phyloP scores from a whole-genome alignment of 2,113 vertebrate genomes.

The Nothoprocta perdicaria region DNA sequence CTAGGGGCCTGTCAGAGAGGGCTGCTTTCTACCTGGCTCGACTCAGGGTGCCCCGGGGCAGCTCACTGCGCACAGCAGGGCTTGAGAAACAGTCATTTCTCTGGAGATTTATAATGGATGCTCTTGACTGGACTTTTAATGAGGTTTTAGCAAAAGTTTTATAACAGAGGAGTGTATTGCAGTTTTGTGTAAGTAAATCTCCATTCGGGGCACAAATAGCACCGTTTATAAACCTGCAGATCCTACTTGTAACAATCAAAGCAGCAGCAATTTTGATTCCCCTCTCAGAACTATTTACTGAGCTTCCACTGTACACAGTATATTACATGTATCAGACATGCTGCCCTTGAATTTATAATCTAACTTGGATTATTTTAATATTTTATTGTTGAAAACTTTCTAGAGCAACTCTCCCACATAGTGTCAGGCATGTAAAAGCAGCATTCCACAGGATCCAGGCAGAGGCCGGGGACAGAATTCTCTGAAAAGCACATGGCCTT shows the following conservation, averaged over 20 bases:
- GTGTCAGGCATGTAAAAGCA: background rate
- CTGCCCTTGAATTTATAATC: background rate
- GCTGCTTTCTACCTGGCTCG: background rate
- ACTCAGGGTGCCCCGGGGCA: background rate
- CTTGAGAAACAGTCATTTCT: background rate
- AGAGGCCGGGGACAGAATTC: background rate
- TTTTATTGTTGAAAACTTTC: background rate
- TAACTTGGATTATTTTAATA: background rate
- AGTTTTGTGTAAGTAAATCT: background rate
- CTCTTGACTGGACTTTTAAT: slow-evolving; percentile 37
- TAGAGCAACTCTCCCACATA: background rate
- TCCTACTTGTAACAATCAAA: background rate
- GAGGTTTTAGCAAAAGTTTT: slow-evolving; percentile 20
- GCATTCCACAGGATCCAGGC: background rate
- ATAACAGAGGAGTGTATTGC: slow-evolving; percentile 2
- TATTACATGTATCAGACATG: background rate
- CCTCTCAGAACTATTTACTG: background rate
- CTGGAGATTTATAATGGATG: slow-evolving; percentile 28
- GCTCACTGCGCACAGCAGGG: background rate
- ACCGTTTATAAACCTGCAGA: background rate
- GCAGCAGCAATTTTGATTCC: background rate
- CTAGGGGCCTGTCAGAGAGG: slow-evolving; percentile 5
- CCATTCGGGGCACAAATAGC: background rate
- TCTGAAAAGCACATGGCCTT: background rate
- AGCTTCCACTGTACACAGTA: background rate